Base-by-base conservation (phyloP, 1,140 invertebrate genomes). In the Trichoplusia ni region DNA sequence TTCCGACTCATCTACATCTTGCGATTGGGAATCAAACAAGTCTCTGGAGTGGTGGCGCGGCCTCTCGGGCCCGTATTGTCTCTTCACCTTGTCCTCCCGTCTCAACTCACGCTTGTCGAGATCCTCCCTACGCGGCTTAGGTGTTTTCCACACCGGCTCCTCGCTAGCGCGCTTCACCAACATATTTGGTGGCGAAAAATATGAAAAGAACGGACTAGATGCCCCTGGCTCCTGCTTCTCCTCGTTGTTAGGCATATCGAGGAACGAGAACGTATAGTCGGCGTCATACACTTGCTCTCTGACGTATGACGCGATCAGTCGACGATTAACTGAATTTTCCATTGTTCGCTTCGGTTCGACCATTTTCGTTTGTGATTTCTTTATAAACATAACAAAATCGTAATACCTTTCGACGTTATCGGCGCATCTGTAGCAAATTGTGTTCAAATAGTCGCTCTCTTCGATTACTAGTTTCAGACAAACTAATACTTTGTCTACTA, bases 11-110 rank as follows among this genome's bases (percentile, higher is more conserved):
- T 85, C 83, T 11, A 62, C 31, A 9, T 84, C 87, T 47, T 84
- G 83, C 13, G 86, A 83, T 53, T 86, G 82, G 9, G 87, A 83
- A 40, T 90, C 87, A 63, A 90, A 90, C 13, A 90, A 49, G 61
- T 90, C 88, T 65, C 76, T 73, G 4, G 88, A 90, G 31, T 72
- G 67, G 19, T 82, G 79, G 7, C 74, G 74, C 2, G 69, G 58
- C 19, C 59, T 75, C 19, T 82, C 73, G 1, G 63, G 16, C 31
- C 78, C 77, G 14, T 49, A 58, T 40, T 38, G 61, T 64, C 58
- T 72, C 69, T 77, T 75, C 29, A 53, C 53, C 40, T 54, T 69
- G 2, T 42, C 38, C 40, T 35, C 31, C 68, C 58, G 53, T 72
- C 47, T 64, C 46, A 46, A 27, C 46, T 77, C 47, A 11, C 53